Conservation (phyloP, 1,140 invertebrate genomes). For the Sarcophaga peregrina region DNA sequence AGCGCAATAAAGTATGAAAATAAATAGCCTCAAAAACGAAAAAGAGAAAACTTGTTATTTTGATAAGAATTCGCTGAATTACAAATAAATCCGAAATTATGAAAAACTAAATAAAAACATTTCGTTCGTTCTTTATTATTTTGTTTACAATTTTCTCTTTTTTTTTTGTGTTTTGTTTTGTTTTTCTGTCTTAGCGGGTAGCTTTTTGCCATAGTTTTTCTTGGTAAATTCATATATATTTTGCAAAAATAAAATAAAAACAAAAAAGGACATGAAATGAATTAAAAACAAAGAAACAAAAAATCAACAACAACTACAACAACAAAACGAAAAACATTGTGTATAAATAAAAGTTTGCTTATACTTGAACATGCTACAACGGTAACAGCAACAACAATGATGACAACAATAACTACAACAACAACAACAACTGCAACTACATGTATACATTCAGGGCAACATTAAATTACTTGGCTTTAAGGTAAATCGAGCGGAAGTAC, state of each 20-base stretch:
- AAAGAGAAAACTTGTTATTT: background rate
- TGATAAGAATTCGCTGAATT: constrained; percentile 38
- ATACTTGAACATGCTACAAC: background rate
- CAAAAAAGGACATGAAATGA: no score
- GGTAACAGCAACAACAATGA: background rate
- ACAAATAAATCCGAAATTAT: constrained; percentile 41
- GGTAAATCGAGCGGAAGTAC: constrained; percentile 40
- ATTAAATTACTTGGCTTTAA: constrained; percentile 41
- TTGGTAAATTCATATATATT: background rate
- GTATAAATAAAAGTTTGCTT: constrained; percentile 32
- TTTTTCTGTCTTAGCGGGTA: background rate
- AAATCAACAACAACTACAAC: no score
- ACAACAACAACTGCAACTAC: background rate
- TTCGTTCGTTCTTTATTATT: background rate
- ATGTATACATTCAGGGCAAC: constrained; percentile 22
- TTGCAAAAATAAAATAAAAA: no score
- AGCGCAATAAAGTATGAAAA: constrained; percentile 6
- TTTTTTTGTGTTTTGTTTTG: background rate
- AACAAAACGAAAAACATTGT: no score
- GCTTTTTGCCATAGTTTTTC: constrained; percentile 3
- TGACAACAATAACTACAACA: background rate
- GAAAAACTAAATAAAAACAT: constrained; percentile 32
- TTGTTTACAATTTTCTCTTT: background rate
- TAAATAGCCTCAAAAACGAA: background rate
- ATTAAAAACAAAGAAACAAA: no score